Evolutionary conservation across 2,888 invertebrate genomes (phyloP).

Genomic region (Sarcophaga variegata): DNA sequence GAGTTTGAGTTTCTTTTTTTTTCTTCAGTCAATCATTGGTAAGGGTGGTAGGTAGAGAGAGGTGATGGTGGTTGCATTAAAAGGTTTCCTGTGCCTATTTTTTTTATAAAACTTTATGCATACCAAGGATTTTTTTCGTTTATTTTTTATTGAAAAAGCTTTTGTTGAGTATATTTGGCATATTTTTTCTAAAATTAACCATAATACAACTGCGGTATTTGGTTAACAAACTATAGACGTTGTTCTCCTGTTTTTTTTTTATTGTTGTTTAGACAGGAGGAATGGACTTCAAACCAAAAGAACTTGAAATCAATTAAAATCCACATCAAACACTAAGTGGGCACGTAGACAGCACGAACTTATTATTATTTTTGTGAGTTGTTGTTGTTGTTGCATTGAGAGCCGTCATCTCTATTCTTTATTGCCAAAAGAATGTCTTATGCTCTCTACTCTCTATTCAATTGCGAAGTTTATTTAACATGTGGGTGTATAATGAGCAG

Average conservation of each 20-base stretch:
- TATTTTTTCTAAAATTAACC: slow-evolving; percentile 65
- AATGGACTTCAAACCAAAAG: slow-evolving; percentile 56
- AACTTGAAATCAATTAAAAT: slow-evolving; percentile 81
- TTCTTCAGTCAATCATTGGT: too few species aligned
- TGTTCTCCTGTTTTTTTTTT: slow-evolving; percentile 49
- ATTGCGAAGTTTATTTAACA: slow-evolving; percentile 58
- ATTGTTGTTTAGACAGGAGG: slow-evolving; percentile 55
- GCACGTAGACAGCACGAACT: slow-evolving; percentile 76
- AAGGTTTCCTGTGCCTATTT: background rate
- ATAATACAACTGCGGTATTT: slow-evolving; percentile 63
- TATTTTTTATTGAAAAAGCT: slow-evolving; percentile 6
- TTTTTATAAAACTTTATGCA: too few species aligned
- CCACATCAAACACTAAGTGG: slow-evolving; percentile 80
- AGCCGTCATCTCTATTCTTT: background rate
- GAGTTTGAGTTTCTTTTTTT: too few species aligned
- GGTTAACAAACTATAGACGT: slow-evolving; percentile 53
- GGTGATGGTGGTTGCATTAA: slow-evolving; percentile 34
- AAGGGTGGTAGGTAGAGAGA: too few species aligned
- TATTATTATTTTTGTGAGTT: slow-evolving; percentile 38
- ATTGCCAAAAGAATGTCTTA: slow-evolving; percentile 40
- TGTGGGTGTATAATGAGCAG: slow-evolving; percentile 69
- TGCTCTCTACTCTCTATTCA: background rate
- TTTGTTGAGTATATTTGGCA: too few species aligned
- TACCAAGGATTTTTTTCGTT: slow-evolving; percentile 12
- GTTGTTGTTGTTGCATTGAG: slow-evolving; percentile 33